Evolutionary conservation across 2,797 vertebrate genomes (phyloP), one percentile per base, ranked within the genome.

Genomic region (Apodemus agrarius): DNA sequence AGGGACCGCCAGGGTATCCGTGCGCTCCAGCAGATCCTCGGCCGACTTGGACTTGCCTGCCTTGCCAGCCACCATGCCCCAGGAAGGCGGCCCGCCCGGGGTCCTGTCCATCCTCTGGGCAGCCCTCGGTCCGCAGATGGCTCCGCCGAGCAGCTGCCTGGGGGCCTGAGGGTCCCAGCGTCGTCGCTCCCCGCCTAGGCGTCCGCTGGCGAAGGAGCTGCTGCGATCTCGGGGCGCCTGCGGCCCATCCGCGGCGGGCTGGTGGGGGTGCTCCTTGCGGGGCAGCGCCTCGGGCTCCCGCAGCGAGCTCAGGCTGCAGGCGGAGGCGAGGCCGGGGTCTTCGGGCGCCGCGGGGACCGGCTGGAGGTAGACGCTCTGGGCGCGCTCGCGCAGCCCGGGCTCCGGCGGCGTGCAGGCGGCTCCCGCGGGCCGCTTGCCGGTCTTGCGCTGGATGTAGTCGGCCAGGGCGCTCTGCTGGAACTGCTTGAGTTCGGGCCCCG

Each of bases 391-490:
- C 49, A 98, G 97, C 16, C 97, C 96, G 0, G 88, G 85, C 61
- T 98, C 97, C 24, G 2, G 92, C 24, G 2, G 92, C 11, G 43
- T 19, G 75, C 88, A 85, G 43, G 83, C 31, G 26, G 59, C 57
- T 0, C 89, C 12, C 0, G 98, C 4, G 0, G 98, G 98, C 92
- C 98, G 98, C 2, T 97, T 97, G 24, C 99, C 98, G 0, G 98
- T 99, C 98, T 99, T 99, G 94, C 99, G 99, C 97, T 99, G 98
- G 2, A 99, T 98, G 72, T 99, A 99, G 93, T 99, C 99, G 0
- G 99, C 99, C 4, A 99, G 98, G 2, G 99, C 99, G 0, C 98
- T 99, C 89, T 99, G 99, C 98, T 99, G 99, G 49, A 99, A 98
- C 89, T 99, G 99, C 85, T 99, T 99, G 24, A 99, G 98, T 95